Conservation (phyloP, 2,113 vertebrate species). For the Puntigrus tetrazona region DNA sequence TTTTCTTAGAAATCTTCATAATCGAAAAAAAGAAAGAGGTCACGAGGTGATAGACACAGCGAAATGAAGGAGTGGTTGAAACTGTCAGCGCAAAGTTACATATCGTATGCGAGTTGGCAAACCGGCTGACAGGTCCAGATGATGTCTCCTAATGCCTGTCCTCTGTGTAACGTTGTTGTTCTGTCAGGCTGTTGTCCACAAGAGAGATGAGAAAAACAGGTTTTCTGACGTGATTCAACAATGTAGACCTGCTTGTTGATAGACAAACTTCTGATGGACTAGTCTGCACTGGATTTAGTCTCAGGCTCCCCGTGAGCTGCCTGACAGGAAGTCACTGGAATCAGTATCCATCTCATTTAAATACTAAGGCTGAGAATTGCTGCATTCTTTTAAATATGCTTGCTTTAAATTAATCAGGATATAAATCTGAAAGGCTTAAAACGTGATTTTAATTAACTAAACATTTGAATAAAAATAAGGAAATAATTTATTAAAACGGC, state of each 20-base stretch:
- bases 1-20: not conserved
- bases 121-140: conserved; percentile 1
- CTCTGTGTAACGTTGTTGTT: not conserved
- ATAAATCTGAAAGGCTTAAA: not conserved
- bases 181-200: conserved; percentile 1
- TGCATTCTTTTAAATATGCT: not conserved
- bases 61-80: not conserved
- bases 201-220: not conserved
- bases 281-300: not conserved
- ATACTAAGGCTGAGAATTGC: not conserved
- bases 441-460: not conserved
- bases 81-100: not conserved
- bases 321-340: not conserved
- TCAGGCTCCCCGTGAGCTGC: not conserved
- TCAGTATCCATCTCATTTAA: not conserved
- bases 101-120: not conserved
- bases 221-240: not conserved
- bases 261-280: not conserved
- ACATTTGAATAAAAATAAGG: not conserved
- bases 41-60: not conserved
- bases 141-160: conserved; percentile 6
- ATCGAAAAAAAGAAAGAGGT: not conserved
- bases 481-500: no score
- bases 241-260: conserved; percentile 13
- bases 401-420: not conserved